Base-by-base conservation (phyloP, 2,888 invertebrate genomes). In the Leucozona laternaria region DNA sequence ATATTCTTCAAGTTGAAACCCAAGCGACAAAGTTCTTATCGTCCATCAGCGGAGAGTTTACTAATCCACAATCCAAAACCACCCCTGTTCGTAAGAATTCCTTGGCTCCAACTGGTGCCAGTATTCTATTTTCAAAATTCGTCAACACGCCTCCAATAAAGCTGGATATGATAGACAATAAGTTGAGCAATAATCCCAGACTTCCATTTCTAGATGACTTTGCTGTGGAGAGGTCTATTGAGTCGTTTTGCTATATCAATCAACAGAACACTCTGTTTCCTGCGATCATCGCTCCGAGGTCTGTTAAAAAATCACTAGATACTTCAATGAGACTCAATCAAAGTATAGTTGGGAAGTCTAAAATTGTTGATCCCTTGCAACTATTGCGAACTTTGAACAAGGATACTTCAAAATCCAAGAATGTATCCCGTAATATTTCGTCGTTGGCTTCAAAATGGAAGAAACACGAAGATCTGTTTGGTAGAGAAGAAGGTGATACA, bases 81-180 rank as follows among this genome's bases (percentile, higher is more conserved):
- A 88, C 89, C 4, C 89, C 89, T 2, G 11, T 64, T 15, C 88
- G 87, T 48, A 7, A 17, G 37, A 71, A 6, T 28, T 31, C 31
- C 17, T 15, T 75, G 0, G 7, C 11, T 22, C 10, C 40, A 60
- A 8, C 8, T 40, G 20, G 10, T 13, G 76, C 83, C 8, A 89
- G 89, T 43, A 80, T 88, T 3, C 73, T 91, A 11, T 79, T 89
- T 1, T 68, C 89, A 62, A 92, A 92, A 73, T 90, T 90, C 22
- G 89, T 92, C 4, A 90, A 90, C 0, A 92, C 92, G 2, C 92
- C 92, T 15, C 91, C 92, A 4, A 92, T 92, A 3, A 90, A 89
- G 57, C 85, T 91, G 15, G 91, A 91, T 15, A 66, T 89, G 48
- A 37, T 86, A 0, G 88, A 88, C 15, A 88, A 70, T 11, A 79